These are phyloP conservation scores for Ctenosaura bakeri DNA, from an alignment of 2,797 vertebrate species.

Conservation along the genomic window DNA sequence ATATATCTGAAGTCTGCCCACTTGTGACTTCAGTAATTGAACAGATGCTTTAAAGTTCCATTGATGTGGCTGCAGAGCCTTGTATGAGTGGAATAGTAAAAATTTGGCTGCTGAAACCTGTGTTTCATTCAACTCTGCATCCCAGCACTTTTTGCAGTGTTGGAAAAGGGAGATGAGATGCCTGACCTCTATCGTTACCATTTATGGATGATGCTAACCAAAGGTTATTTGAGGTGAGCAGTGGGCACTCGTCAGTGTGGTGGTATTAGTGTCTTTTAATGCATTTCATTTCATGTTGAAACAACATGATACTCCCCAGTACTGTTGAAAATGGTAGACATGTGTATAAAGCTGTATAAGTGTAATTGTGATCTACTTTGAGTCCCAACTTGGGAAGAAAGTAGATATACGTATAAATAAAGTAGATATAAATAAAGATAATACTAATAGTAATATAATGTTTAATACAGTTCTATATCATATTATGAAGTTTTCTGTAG, in stretches of 20 bases:
- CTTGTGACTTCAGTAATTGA: too few species aligned
- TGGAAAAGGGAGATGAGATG: background rate
- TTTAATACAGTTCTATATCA: background rate
- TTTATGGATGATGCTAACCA: background rate
- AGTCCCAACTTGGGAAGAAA: too few species aligned
- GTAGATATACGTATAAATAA: too few species aligned
- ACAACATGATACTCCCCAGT: background rate
- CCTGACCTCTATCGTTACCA: background rate
- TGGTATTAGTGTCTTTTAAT: background rate
- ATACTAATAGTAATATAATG: too few species aligned
- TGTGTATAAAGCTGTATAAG: background rate
- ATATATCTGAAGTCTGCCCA: background rate
- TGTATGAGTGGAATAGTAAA: background rate
- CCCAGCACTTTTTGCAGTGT: background rate
- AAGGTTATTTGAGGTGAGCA: background rate
- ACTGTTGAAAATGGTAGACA: background rate
- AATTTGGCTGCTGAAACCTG: background rate
- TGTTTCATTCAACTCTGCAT: background rate
- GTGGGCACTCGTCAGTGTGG: background rate
- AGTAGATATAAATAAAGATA: too few species aligned
- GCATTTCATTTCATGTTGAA: conserved; percentile 4
- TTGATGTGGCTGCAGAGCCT: background rate
- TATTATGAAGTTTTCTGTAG: background rate
- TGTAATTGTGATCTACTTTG: too few species aligned
- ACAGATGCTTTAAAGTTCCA: background rate